A percentile compares a stretch with the other conserved stretches of the same genome.
Conservation (phyloP, 2,888 invertebrate genomes). For the Lepeophtheirus nordmannii region DNA sequence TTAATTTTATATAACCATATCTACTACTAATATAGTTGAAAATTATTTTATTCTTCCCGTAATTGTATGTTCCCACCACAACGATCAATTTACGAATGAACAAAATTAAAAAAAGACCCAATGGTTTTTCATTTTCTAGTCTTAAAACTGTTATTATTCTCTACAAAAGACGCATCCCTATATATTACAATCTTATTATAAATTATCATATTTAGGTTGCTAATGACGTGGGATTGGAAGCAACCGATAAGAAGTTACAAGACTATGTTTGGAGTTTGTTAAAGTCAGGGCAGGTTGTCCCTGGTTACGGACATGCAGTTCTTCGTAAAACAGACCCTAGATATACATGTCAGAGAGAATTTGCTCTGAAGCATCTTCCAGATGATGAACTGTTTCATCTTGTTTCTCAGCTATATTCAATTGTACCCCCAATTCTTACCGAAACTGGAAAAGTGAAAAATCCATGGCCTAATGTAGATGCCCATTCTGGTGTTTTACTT, state of each 20-base stretch:
- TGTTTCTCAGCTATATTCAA: constrained; percentile 75
- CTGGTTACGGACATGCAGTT: constrained; percentile 91
- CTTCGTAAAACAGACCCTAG: constrained; percentile 83
- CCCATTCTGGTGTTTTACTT: constrained; percentile 80
- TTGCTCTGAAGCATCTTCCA: constrained; percentile 80
- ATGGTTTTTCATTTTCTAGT: too few species aligned
- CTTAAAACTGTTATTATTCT: too few species aligned
- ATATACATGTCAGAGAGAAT: constrained; percentile 84
- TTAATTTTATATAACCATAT: too few species aligned
- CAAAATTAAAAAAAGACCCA: too few species aligned
- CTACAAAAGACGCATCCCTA: too few species aligned
- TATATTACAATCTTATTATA: too few species aligned
- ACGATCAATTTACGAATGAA: too few species aligned
- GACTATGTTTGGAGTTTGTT: constrained; percentile 95
- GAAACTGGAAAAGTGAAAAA: constrained; percentile 92
- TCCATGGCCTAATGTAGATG: constrained; percentile 97
- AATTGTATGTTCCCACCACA: too few species aligned
- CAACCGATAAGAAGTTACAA: constrained; percentile 75
- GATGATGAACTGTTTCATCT: constrained; percentile 80
- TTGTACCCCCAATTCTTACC: constrained; percentile 75
- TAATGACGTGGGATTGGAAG: constrained; percentile 64
- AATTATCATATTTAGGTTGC: neutral
- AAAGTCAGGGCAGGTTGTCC: constrained; percentile 87
- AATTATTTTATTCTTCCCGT: too few species aligned
- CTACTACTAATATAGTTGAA: too few species aligned